Percentiles rank a stretch among this genome's conserved stretches.
Conservation (phyloP, 2,113 vertebrate species). For the Sceloporus undulatus region DNA sequence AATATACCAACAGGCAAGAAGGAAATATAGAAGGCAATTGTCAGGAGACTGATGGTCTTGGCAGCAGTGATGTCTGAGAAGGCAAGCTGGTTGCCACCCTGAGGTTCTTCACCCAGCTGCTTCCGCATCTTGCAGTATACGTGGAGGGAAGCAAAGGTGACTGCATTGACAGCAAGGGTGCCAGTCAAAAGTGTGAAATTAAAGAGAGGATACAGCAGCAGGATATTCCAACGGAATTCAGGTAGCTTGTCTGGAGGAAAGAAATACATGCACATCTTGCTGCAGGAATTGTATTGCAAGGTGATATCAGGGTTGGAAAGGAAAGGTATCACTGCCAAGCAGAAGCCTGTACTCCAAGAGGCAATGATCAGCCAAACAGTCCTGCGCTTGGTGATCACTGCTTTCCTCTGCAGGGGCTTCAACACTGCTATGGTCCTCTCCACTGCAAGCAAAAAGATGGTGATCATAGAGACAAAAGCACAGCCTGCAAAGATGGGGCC, state of each 20-base stretch:
- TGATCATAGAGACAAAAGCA: constrained; percentile 89
- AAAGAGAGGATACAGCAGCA: constrained; percentile 84
- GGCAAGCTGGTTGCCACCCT: constrained; percentile 75
- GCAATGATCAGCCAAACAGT: constrained; percentile 77
- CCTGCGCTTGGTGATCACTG: constrained; percentile 79
- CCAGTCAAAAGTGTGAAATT: constrained; percentile 81
- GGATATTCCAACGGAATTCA: constrained; percentile 71
- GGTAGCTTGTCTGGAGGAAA: constrained; percentile 64
- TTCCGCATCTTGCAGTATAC: constrained; percentile 80
- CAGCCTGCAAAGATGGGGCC: constrained; percentile 85
- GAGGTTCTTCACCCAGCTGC: constrained; percentile 69
- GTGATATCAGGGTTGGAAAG: constrained; percentile 78
- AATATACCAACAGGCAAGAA: constrained; percentile 85
- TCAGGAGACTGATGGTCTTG: constrained; percentile 86
- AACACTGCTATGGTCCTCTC: constrained; percentile 85
- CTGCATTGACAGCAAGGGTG: constrained; percentile 80
- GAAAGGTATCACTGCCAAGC: constrained; percentile 79
- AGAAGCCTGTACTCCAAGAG: constrained; percentile 82
- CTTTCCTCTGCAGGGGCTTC: constrained; percentile 82
- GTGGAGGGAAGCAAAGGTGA: constrained; percentile 83
- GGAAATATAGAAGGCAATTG: constrained; percentile 83
- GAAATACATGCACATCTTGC: constrained; percentile 85
- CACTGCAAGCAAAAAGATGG: constrained; percentile 85
- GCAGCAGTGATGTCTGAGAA: constrained; percentile 87
- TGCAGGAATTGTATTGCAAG: constrained; percentile 85